phyloP scores from a whole-genome alignment of 2,797 vertebrate genomes.

The Netta rufina region DNA sequence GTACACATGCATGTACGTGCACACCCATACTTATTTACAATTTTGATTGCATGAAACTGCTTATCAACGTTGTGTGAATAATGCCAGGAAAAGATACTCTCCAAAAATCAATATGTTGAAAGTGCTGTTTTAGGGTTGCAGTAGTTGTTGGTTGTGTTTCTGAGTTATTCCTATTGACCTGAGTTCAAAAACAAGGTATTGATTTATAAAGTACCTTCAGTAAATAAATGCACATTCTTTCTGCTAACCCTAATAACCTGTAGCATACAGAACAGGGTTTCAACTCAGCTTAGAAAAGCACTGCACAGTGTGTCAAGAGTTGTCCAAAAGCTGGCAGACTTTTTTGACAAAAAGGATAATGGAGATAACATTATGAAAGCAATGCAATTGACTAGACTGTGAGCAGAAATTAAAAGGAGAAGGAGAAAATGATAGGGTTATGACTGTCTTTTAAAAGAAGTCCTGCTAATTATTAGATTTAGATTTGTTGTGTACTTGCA shows the following conservation, averaged over 20 bases:
- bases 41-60: conserved; percentile 62
- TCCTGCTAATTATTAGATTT: not conserved
- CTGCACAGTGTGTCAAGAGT: not conserved
- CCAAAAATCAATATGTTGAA: conserved; percentile 75
- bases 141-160: conserved; percentile 77
- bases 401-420: not conserved
- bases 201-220: conserved; percentile 82
- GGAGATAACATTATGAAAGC: not conserved
- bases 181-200: conserved; percentile 80
- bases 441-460: not conserved
- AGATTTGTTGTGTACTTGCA: not conserved
- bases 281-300: not conserved
- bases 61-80: conserved; percentile 74
- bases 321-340: not conserved
- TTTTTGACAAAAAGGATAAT: not conserved
- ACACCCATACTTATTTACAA: conserved; percentile 48
- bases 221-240: conserved; percentile 77
- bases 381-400: accelerated
- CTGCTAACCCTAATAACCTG: conserved; percentile 72
- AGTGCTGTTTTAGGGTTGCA: conserved; percentile 78
- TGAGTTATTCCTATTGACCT: conserved; percentile 80
- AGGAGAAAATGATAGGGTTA: not conserved
- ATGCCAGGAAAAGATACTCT: conserved; percentile 79
- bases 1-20: not conserved
- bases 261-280: conserved; percentile 46